Conservation (phyloP, 2,888 invertebrate species). For the Orthosia cruda region DNA sequence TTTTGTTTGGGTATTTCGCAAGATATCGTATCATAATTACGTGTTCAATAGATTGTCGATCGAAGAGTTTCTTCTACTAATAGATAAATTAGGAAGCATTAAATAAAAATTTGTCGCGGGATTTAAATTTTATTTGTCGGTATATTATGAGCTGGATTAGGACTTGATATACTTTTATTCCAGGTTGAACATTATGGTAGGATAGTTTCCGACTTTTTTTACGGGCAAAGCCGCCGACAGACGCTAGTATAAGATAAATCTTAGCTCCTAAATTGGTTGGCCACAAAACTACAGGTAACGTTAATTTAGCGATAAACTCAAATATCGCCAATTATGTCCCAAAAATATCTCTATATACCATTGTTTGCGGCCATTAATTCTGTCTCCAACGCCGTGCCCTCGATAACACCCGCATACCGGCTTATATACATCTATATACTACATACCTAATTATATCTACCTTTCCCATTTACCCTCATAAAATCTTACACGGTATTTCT, state of each 20-base stretch:
- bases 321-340: constrained; percentile 52
- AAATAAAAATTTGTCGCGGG: too few species aligned
- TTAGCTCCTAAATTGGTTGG: constrained; percentile 20
- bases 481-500: constrained; percentile 65
- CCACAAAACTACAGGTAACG: constrained; percentile 13
- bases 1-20: too few species aligned
- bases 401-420: constrained; percentile 70
- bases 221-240: too few species aligned
- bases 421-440: constrained; percentile 24
- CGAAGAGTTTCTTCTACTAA: too few species aligned
- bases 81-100: too few species aligned
- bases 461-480: constrained; percentile 59
- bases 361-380: constrained; percentile 59
- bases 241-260: constrained; percentile 6
- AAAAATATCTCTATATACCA: constrained; percentile 49
- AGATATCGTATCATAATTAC: too few species aligned
- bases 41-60: too few species aligned
- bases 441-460: constrained; percentile 59
- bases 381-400: constrained; percentile 33
- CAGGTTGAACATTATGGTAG: neutral
- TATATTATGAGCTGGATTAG: too few species aligned
- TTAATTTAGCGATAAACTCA: constrained; percentile 50
- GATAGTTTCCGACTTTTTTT: neutral
- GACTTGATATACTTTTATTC: too few species aligned
- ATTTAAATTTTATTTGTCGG: too few species aligned